Evolutionary conservation across 2,797 vertebrate genomes (phyloP).

Genomic region (Glossophaga mutica): DNA sequence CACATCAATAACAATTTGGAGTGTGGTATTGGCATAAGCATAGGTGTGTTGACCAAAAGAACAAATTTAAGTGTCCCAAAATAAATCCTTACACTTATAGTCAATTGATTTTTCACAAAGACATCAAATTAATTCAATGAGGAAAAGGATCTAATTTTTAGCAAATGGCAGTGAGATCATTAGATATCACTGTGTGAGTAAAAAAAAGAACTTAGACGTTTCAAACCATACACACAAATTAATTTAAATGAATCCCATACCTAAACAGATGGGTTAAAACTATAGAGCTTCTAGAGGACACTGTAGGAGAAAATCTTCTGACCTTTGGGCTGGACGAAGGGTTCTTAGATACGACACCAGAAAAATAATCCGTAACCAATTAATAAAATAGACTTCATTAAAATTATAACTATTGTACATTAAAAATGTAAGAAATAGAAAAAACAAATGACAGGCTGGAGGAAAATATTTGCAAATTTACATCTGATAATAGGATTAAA

Average conservation of each 20-base stretch:
- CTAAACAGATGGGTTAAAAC: not conserved
- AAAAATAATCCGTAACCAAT: not conserved
- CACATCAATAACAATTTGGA: not conserved
- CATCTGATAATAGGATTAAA: not conserved
- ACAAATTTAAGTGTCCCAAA: not conserved
- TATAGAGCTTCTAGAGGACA: not conserved
- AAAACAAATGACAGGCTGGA: not conserved
- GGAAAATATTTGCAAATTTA: not conserved
- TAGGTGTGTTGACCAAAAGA: not conserved
- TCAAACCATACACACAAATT: not conserved
- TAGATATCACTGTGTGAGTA: not conserved
- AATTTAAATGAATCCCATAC: not conserved
- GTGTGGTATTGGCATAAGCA: not conserved
- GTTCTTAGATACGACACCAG: not conserved
- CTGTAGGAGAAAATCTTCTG: not conserved
- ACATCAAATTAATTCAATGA: not conserved
- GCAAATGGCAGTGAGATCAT: not conserved
- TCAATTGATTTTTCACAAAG: not conserved
- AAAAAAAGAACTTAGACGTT: not conserved
- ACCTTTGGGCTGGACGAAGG: not conserved
- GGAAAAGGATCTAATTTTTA: not conserved
- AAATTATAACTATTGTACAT: not conserved
- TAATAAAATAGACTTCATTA: not conserved
- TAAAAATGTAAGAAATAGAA: not conserved
- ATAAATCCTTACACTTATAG: not conserved